Evolutionary conservation across 2,113 vertebrate species (phyloP), one percentile per base, ranked within the genome.

Genomic region (Hiodon tergisus): DNA sequence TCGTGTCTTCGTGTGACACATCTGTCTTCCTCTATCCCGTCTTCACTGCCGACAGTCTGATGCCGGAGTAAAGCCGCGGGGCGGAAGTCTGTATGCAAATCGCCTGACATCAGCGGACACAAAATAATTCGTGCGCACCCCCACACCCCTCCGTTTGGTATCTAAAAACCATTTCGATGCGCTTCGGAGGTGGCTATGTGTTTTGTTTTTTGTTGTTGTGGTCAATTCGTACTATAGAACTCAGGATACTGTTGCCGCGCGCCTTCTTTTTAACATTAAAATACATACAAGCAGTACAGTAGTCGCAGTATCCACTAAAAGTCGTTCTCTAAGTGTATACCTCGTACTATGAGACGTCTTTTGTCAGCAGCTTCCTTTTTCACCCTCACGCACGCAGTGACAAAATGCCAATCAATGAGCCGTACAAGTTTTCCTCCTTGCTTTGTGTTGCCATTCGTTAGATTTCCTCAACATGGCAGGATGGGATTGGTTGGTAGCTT

Each of bases 11-110:
- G 46, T 5, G 75, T 74, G 85, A 73, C 76, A 82, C 78, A 81
- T 16, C 79, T 74, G 52, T 77, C 78, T 62, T 67, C 65, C 58
- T 46, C 60, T 69, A 16, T 73, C 82, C 71, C 85, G 80, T 69
- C 77, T 78, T 80, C 77, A 79, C 86, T 79, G 77, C 78, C 82
- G 61, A 77, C 83, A 82, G 86, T 83, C 81, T 81, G 81, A 84
- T 84, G 86, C 84, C 73, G 81, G 81, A 77, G 77, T 80, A 76
- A 71, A 76, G 81, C 58, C 55, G 75, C 78, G 81, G 83, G 87
- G 83, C 87, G 90, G 91, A 91, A 90, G 89, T 90, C 80, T 7
- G 75, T 81, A 88, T 89, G 89, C 86, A 90, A 88, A 82, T 76
- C 74, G 67, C 53, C 80, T 83, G 82, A 86, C 85, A 82, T 60